phyloP scores from a whole-genome alignment of 1,140 invertebrate species.

The Cyclina sinensis region DNA sequence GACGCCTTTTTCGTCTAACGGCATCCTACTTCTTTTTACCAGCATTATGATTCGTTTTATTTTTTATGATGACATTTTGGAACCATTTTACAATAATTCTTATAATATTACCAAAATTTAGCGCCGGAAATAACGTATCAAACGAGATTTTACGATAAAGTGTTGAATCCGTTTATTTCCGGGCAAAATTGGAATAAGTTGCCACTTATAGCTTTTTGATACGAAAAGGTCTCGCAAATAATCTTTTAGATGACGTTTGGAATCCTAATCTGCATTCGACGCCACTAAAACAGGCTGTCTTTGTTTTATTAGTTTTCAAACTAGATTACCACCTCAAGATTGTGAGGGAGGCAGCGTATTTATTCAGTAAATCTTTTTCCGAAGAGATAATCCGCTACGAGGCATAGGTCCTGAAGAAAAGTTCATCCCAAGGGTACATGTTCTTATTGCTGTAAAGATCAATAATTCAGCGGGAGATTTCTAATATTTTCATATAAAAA shows the following conservation, averaged over 20 bases:
- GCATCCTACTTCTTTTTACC: too few relatives aligned
- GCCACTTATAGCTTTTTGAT: not conserved
- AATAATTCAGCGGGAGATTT: not conserved
- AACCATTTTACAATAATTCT: not conserved
- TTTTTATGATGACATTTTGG: not conserved
- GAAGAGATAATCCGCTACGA: not conserved
- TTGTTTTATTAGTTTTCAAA: not conserved
- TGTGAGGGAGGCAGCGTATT: not conserved
- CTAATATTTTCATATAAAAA: too few relatives aligned
- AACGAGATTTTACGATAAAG: slow-evolving; percentile 1
- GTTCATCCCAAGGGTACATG: not conserved
- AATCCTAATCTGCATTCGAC: not conserved
- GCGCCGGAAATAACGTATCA: slow-evolving; percentile 9
- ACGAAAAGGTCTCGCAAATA: not conserved
- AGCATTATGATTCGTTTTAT: not conserved
- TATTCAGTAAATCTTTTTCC: not conserved
- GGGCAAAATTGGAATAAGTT: not conserved
- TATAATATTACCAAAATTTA: not conserved
- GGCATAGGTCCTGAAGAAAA: not conserved
- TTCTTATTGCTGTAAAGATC: not conserved
- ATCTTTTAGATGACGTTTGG: not conserved
- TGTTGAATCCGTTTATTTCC: slow-evolving; percentile 10
- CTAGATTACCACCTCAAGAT: not conserved
- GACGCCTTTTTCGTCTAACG: too few relatives aligned
- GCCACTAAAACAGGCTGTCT: not conserved